These are phyloP conservation scores for Cheirogaleus medius DNA, from an alignment of 2,113 vertebrate genomes.

Conservation along the genomic window DNA sequence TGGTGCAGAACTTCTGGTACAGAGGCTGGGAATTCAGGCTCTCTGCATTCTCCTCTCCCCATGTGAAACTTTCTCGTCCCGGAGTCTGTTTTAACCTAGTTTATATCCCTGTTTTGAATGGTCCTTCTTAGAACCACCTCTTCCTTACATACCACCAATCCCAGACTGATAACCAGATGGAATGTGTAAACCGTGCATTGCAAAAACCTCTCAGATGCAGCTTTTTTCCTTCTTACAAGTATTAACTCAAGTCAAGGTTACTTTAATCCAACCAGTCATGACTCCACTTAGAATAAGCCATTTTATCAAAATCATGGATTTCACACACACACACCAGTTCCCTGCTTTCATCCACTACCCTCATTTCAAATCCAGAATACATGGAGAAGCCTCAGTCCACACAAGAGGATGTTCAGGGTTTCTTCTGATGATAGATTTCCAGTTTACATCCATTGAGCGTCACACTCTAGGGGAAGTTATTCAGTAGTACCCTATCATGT, in stretches of 20 bases:
- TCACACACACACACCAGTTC: background rate
- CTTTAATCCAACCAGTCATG: background rate
- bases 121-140: background rate
- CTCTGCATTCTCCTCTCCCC: background rate
- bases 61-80: background rate
- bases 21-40: background rate
- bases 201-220: background rate
- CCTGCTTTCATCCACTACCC: background rate
- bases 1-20: background rate
- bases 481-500: background rate
- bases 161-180: background rate
- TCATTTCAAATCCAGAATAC: background rate
- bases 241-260: background rate
- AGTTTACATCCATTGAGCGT: background rate
- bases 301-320: background rate
- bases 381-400: background rate
- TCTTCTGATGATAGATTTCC: background rate
- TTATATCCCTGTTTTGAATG: background rate
- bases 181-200: background rate
- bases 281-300: background rate
- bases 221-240: background rate
- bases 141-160: background rate
- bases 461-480: background rate
- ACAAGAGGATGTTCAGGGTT: background rate
- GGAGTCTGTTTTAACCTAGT: background rate